Conservation (phyloP, 1,140 invertebrate species). For the Zophobas morio region DNA sequence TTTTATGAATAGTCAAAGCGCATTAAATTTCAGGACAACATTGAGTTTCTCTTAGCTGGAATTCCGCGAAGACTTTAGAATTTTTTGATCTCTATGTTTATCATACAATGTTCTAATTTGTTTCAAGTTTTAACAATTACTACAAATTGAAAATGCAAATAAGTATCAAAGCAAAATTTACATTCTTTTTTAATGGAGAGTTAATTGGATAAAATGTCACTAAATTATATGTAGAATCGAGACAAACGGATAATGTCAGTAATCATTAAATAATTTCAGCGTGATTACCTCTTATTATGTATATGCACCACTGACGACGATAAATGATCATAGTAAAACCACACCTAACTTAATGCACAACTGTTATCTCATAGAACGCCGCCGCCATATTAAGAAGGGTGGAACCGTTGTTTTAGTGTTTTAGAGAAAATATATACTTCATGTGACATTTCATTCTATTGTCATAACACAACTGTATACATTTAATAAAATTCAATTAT, state of each 20-base stretch:
- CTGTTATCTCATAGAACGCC: conserved; percentile 23
- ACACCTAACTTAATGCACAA: conserved; percentile 33
- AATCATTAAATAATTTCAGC: conserved; percentile 6
- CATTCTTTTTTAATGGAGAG: too few relatives aligned
- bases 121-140: too few relatives aligned
- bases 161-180: too few relatives aligned
- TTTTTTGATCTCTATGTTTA: too few relatives aligned
- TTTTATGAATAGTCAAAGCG: too few relatives aligned
- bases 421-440: conserved; percentile 37
- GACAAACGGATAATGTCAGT: conserved; percentile 15
- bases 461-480: background rate
- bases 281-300: conserved; percentile 27
- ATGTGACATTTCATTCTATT: conserved; percentile 30
- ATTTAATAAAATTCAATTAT: too few relatives aligned
- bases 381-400: conserved; percentile 20
- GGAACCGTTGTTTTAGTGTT: conserved; percentile 35
- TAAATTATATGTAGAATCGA: background rate
- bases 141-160: too few relatives aligned
- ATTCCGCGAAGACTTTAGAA: too few relatives aligned
- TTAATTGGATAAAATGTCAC: too few relatives aligned
- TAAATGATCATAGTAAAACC: conserved; percentile 36
- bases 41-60: too few relatives aligned
- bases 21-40: too few relatives aligned
- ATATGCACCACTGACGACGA: conserved; percentile 30
- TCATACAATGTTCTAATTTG: too few relatives aligned